These are phyloP conservation scores for Eutrigla gurnardus DNA, from an alignment of 2,797 vertebrate genomes.

Conservation along the genomic window DNA sequence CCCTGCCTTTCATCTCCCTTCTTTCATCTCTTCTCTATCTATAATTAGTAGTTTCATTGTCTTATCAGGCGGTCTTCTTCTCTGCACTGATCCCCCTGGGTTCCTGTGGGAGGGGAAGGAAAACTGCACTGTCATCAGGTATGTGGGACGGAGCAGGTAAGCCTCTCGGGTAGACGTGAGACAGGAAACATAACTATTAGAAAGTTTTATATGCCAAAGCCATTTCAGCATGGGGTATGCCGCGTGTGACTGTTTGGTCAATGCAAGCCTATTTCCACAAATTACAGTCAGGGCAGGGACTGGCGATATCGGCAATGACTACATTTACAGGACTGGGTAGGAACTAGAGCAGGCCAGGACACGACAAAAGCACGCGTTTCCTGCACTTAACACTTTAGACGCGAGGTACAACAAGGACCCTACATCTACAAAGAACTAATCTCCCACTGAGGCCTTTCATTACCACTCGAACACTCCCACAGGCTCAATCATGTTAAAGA, in stretches of 20 bases:
- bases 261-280: background rate
- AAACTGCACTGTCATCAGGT: constrained; percentile 9
- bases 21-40: constrained; percentile 29
- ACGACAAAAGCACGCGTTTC: background rate
- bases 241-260: background rate
- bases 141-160: background rate
- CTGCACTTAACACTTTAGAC: constrained; percentile 19
- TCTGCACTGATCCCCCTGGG: constrained; percentile 24
- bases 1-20: constrained; percentile 32
- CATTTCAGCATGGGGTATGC: background rate
- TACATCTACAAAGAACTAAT: constrained; percentile 45
- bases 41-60: constrained; percentile 37
- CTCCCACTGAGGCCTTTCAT: constrained; percentile 39
- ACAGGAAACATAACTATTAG: background rate
- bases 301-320: background rate
- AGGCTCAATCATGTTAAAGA: constrained; percentile 27
- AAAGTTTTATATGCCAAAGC: no score
- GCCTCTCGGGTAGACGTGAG: background rate
- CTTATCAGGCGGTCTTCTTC: constrained; percentile 20
- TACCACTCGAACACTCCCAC: constrained; percentile 40
- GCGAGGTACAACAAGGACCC: background rate
- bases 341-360: background rate
- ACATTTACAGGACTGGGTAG: background rate
- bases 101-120: background rate
- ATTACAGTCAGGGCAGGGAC: background rate